Percentiles rank a stretch among this genome's conserved stretches.
phyloP scores from a whole-genome alignment of 2,797 vertebrate genomes.

The Gobionotothen gibberifrons region DNA sequence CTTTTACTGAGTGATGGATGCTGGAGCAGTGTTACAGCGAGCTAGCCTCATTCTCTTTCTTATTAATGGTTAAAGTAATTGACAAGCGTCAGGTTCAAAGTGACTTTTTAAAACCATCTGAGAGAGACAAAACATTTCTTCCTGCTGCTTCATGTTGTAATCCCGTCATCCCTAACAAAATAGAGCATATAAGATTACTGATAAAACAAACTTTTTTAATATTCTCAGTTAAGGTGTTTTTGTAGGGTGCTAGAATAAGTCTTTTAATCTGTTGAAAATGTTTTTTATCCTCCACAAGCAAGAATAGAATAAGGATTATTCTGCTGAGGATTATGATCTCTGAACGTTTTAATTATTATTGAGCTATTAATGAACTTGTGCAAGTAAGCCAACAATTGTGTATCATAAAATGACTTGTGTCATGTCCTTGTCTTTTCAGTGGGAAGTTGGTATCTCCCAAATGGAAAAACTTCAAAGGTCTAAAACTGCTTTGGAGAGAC shows the following conservation, averaged over 20 bases:
- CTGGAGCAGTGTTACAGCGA: background rate
- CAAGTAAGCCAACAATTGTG: background rate
- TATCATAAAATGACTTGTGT: background rate
- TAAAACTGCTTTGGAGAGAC: slow-evolving; percentile 98
- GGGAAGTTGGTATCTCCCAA: slow-evolving; percentile 97
- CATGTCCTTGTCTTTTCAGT: slow-evolving; percentile 73
- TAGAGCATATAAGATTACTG: background rate
- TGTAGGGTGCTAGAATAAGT: background rate
- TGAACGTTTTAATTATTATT: background rate
- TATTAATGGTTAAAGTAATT: background rate
- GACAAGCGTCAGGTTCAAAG: background rate
- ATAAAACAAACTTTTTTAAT: background rate
- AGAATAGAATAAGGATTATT: background rate
- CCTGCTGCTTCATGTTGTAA: background rate
- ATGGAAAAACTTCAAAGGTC: slow-evolving; percentile 99
- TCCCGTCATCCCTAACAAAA: background rate
- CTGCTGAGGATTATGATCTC: background rate
- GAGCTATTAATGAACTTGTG: background rate
- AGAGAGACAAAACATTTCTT: background rate
- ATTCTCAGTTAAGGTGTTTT: background rate
- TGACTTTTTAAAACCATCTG: background rate
- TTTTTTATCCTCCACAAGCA: background rate
- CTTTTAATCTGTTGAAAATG: background rate
- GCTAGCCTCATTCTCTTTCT: too few relatives aligned
- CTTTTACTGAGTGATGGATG: background rate